phyloP scores from a whole-genome alignment of 2,888 invertebrate species.

The Tanypteryx hageni region DNA sequence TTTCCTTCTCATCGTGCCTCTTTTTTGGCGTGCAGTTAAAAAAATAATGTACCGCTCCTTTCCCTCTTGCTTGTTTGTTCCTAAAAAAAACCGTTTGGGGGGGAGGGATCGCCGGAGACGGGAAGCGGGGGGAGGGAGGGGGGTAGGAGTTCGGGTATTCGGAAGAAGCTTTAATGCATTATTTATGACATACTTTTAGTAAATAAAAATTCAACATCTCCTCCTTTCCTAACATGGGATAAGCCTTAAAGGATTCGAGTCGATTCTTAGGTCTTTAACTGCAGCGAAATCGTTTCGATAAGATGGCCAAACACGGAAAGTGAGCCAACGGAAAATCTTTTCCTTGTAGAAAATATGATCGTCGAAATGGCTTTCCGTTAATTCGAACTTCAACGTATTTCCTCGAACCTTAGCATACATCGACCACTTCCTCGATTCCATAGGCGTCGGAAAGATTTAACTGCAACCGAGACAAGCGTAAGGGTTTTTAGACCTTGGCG shows the following conservation, averaged over 20 bases:
- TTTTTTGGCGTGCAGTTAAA: neutral
- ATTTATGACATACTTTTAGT: neutral
- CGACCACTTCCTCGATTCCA: neutral
- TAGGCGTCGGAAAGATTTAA: neutral
- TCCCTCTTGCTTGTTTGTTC: neutral
- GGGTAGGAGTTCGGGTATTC: neutral
- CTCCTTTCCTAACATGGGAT: neutral
- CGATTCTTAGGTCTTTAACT: neutral
- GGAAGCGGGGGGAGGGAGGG: no score
- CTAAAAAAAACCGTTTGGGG: neutral
- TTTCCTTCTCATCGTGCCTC: neutral
- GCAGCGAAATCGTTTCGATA: neutral
- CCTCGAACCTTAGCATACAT: neutral
- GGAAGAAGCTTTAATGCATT: neutral
- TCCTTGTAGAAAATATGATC: no score
- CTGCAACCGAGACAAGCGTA: neutral
- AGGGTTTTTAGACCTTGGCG: no score
- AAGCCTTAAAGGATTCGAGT: neutral
- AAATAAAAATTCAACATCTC: slow-evolving; percentile 11
- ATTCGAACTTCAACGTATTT: no score
- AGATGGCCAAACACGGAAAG: neutral
- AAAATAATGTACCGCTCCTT: neutral
- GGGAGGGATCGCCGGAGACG: neutral
- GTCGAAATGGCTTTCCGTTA: no score
- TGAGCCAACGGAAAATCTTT: neutral